phyloP scores from a whole-genome alignment of 2,797 vertebrate genomes.

The Synanceia verrucosa region DNA sequence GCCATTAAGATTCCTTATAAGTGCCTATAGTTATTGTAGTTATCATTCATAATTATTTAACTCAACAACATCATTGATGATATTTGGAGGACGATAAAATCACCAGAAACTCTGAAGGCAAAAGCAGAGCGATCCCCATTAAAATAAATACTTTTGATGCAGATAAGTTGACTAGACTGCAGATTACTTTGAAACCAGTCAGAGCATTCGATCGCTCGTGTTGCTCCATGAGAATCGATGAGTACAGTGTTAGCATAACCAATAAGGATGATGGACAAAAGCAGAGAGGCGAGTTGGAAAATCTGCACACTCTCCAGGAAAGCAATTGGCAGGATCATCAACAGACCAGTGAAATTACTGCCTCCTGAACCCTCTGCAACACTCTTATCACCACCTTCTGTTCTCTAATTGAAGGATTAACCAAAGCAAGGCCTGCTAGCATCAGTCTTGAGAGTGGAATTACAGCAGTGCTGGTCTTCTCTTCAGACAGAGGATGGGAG shows the following conservation, averaged over 20 bases:
- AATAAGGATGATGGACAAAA: background rate
- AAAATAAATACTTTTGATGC: no score
- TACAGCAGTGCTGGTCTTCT: background rate
- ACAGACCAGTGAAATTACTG: slow-evolving; percentile 8
- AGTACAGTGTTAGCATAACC: background rate
- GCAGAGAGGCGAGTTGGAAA: background rate
- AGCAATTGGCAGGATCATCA: slow-evolving; percentile 1
- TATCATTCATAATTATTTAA: background rate
- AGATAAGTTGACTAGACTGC: background rate
- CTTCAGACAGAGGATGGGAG: background rate
- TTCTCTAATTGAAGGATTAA: slow-evolving; percentile 35
- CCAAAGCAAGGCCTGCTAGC: background rate
- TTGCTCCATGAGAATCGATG: background rate
- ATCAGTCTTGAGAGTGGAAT: background rate
- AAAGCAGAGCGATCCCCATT: no score
- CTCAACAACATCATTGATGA: background rate
- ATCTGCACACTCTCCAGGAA: background rate
- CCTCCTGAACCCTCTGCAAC: slow-evolving; percentile 14
- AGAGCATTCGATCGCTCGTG: background rate
- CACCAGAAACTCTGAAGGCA: no score
- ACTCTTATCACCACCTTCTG: slow-evolving; percentile 18
- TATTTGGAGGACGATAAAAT: background rate
- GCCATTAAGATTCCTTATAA: background rate
- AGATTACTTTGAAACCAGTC: background rate
- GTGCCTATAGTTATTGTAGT: background rate